These are phyloP conservation scores for Himalopsyche kuldschensis DNA, from an alignment of 2,888 invertebrate genomes.

Conservation along the genomic window DNA sequence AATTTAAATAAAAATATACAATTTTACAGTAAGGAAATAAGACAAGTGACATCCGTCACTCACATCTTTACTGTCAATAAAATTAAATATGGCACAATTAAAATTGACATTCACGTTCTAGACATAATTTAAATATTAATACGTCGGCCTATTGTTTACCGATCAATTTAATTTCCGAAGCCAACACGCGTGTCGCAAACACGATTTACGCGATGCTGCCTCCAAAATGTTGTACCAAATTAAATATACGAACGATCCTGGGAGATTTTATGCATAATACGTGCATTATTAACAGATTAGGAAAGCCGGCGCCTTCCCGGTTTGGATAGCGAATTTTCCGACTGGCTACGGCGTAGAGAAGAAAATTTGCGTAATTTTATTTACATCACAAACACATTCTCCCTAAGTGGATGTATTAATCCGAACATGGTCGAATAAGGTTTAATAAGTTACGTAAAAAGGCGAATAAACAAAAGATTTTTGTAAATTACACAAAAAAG, in stretches of 20 bases:
- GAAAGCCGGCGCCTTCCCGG: neutral
- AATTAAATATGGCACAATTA: neutral
- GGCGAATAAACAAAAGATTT: neutral
- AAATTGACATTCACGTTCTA: neutral
- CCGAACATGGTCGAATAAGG: neutral
- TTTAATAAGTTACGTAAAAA: neutral
- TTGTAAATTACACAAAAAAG: neutral
- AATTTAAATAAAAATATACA: too few species aligned
- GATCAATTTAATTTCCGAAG: neutral
- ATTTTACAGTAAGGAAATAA: too few species aligned
- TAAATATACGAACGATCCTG: neutral
- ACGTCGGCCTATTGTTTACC: neutral
- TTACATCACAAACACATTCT: neutral
- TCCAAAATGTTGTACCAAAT: neutral
- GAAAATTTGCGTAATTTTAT: neutral
- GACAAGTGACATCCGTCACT: neutral
- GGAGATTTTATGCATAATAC: neutral
- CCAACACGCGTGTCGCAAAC: neutral
- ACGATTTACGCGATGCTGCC: neutral
- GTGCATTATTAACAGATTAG: neutral
- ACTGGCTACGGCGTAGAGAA: neutral
- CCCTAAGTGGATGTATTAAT: neutral
- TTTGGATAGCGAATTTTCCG: neutral
- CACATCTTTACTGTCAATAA: neutral
- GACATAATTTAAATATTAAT: neutral